Conservation (phyloP, 2,113 vertebrate genomes). For the Dunckerocampus dactyliophorus region DNA sequence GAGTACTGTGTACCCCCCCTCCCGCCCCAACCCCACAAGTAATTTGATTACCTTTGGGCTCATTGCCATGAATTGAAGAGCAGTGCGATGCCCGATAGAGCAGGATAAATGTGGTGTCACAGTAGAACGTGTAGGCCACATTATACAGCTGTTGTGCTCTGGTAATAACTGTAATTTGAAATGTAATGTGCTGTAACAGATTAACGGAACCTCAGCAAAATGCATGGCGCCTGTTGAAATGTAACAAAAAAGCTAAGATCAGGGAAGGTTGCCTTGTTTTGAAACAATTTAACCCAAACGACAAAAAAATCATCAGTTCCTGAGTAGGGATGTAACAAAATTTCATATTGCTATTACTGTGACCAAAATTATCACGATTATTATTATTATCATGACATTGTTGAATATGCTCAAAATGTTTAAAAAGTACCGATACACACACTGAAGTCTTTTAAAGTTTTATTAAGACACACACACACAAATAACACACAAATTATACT, state of each 20-base stretch:
- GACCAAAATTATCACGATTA: too few species aligned
- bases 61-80: constrained; percentile 19
- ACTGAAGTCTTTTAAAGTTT: too few species aligned
- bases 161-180: not conserved
- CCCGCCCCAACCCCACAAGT: constrained; percentile 1
- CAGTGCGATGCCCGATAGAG: constrained; percentile 1
- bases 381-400: too few species aligned
- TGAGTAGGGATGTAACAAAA: too few species aligned
- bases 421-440: too few species aligned
- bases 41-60: constrained; percentile 31
- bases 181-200: not conserved
- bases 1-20: constrained; percentile 27
- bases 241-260: not conserved
- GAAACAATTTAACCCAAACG: too few species aligned
- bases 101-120: constrained; percentile 14
- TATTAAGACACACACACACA: too few species aligned
- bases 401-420: too few species aligned
- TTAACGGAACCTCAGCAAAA: not conserved
- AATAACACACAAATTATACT: too few species aligned
- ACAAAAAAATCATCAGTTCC: too few species aligned
- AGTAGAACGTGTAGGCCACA: not conserved
- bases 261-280: too few species aligned
- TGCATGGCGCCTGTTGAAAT: not conserved
- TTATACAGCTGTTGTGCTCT: not conserved
- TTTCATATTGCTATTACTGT: too few species aligned